Evolutionary conservation across 2,113 vertebrate species (phyloP), one percentile per base, ranked within the genome.

Genomic region (Cyprinodon tularosa): DNA sequence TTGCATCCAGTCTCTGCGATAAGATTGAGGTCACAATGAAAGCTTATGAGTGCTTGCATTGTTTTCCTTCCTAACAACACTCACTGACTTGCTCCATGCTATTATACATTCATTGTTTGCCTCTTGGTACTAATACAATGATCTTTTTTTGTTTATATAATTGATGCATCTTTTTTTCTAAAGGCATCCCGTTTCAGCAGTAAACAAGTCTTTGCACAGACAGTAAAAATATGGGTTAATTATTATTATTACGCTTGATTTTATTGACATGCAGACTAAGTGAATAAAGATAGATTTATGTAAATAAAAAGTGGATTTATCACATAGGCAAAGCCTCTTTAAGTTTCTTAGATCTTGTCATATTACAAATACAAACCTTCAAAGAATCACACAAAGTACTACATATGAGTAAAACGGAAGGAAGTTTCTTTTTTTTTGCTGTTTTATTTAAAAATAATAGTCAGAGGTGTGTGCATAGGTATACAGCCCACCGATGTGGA

Each of bases 131-230:
- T 72, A 11, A 73, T 42, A 87, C 81, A 88, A 88, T 72, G 42
- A 76, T 62, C 85, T 76, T 12, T 74, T 67, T 76, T 91, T 91
- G 86, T 86, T 53, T 68, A 3, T 0, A 48, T 72, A 59, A 73
- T 81, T 89, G 89, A 85, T 66, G 78, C 39, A 12, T 67, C 77
- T 65, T 29, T 85, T 74, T 12, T 13, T 82, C 45, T 15, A 63
- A 57, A 66, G 60, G 40, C 65, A 36, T 76, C 12, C 8, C 72
- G 72, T 74, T 38, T 37, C 71, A 36, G 48, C 40, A 42, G 66
- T 67, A 59, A 80, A 78, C 60, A 71, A 71, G 68, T 47, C 62
- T 76, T 61, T 17, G 61, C 66, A 20, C 40, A 66, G 50, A 85
- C 72, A 77, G 22, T 62, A 42, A 60, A 50, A 64, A 20, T 65